Evolutionary conservation across 2,888 invertebrate species (phyloP), one percentile per base, ranked within the genome.

Genomic region (Siphonodentalium dalli): DNA sequence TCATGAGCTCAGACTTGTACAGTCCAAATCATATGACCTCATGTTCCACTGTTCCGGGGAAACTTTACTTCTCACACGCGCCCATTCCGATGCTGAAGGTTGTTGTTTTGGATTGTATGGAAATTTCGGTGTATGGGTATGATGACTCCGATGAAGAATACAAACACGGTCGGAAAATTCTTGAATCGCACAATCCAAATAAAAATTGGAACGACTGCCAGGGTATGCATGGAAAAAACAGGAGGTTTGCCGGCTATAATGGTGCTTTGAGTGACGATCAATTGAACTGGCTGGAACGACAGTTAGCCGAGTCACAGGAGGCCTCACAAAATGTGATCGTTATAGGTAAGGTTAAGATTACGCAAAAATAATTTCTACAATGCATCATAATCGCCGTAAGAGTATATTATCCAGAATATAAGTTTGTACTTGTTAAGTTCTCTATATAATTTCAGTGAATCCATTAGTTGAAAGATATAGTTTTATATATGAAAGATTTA

Each of bases 61-160:
- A 58, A 23, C 61, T 65, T 9, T 81, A 80, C 61, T 82, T 79
- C 54, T 68, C 72, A 26, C 68, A 74, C 48, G 56, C 54, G 13
- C 76, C 79, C 3, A 64, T 64, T 27, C 58, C 63, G 5, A 58
- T 66, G 9, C 52, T 80, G 15, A 68, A 72, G 48, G 46, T 81
- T 18, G 65, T 82, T 27, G 73, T 72, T 18, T 50, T 82, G 15
- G 81, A 82, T 57, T 70, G 71, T 21, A 82, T 79, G 62, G 82
- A 82, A 28, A 63, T 81, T 3, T 72, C 76, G 47, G 52, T 75
- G n/a, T 54, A 80, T 7, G 81, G 79, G 3, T 67, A 73, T 42
- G 29, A 47, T 3, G 61, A 67, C 26, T 58, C 61, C 13, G 51
- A 57, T 6, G 47, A 54, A 13, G 65, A 75, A 45, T 72, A 69